Percentiles rank a stretch among this genome's conserved stretches.
Conservation (phyloP, 1,140 invertebrate genomes). For the Leucophenga varia region DNA sequence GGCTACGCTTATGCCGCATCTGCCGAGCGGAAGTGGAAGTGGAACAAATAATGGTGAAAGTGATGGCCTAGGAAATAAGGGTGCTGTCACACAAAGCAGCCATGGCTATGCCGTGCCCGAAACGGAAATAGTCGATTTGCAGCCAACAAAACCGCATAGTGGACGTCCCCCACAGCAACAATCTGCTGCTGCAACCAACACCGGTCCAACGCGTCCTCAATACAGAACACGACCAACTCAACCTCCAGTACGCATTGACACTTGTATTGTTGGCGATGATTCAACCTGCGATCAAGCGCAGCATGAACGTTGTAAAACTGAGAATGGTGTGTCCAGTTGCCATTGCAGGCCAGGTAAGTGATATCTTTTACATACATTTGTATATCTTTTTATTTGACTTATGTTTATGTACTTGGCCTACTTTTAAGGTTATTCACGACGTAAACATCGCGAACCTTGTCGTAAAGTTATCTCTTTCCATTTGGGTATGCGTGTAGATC, state of each 20-base stretch:
- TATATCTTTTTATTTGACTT: no score
- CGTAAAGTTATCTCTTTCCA: constrained; percentile 77
- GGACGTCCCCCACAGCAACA: constrained; percentile 13
- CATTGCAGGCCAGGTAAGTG: constrained; percentile 74
- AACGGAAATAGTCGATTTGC: constrained; percentile 49
- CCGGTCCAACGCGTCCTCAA: constrained; percentile 56
- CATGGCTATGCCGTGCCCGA: constrained; percentile 59
- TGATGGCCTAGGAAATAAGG: constrained; percentile 4
- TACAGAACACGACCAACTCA: constrained; percentile 63
- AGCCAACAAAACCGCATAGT: constrained; percentile 24
- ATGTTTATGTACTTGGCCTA: no score
- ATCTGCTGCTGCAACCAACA: constrained; percentile 48
- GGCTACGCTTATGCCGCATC: constrained; percentile 39
- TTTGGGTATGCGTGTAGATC: constrained; percentile 78
- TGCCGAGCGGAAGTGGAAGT: constrained; percentile 22
- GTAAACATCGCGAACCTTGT: constrained; percentile 77
- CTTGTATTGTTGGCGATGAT: constrained; percentile 90
- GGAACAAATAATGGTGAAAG: neutral
- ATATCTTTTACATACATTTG: no score
- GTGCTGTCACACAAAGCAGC: constrained; percentile 39
- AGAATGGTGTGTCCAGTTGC: constrained; percentile 88
- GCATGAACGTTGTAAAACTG: constrained; percentile 84
- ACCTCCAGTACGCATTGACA: constrained; percentile 80
- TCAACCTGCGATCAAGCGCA: constrained; percentile 86
- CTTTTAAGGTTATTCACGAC: constrained; percentile 70